Conservation (phyloP, 2,888 invertebrate species). For the Phyllotreta cruciferae region DNA sequence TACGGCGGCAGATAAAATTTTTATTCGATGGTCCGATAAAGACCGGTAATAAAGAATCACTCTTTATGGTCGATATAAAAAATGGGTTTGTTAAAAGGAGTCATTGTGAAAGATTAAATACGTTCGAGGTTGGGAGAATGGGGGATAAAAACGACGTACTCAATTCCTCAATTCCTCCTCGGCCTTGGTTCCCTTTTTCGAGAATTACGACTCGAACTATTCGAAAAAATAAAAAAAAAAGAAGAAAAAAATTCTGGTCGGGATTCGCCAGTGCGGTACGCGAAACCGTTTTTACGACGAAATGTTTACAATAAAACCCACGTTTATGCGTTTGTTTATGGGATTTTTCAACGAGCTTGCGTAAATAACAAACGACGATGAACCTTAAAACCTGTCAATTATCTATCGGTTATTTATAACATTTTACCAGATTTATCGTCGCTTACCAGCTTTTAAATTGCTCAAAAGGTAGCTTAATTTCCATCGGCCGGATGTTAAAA, state of each 20-base stretch:
- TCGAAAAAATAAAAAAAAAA: slow-evolving; percentile 3
- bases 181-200: slow-evolving; percentile 1
- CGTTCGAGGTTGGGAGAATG: slow-evolving; percentile 14
- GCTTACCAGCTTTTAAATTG: slow-evolving; percentile 17
- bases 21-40: slow-evolving; percentile 13
- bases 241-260: not conserved
- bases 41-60: slow-evolving; percentile 13
- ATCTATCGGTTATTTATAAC: slow-evolving; percentile 16
- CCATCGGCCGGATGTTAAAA: slow-evolving; percentile 24
- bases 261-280: slow-evolving; percentile 14
- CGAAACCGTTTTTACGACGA: too few relatives aligned
- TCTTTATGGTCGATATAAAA: slow-evolving; percentile 22
- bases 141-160: slow-evolving; percentile 10
- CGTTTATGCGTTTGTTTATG: too few relatives aligned
- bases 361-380: not conserved
- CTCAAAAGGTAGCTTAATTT: slow-evolving; percentile 22
- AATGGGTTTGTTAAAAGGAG: slow-evolving; percentile 24
- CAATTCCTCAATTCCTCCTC: not conserved
- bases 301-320: too few relatives aligned
- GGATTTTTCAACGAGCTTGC: not conserved
- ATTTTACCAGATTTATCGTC: slow-evolving; percentile 6
- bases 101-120: slow-evolving; percentile 26
- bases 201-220: slow-evolving; percentile 11
- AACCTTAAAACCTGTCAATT: slow-evolving; percentile 14
- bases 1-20: slow-evolving; percentile 9